Conservation (phyloP, 2,888 invertebrate species). For the Xanthorhoe spadicearia region DNA sequence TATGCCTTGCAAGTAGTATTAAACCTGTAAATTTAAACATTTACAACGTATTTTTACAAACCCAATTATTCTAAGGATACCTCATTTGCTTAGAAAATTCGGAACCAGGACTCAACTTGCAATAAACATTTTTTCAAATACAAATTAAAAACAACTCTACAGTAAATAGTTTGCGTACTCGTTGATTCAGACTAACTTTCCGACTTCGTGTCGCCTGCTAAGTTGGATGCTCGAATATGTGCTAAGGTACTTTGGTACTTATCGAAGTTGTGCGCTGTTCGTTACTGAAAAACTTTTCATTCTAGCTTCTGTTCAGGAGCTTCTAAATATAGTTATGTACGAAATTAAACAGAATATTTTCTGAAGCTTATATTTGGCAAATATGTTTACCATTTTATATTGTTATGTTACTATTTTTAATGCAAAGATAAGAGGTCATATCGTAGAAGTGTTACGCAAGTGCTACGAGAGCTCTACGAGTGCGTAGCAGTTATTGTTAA, state of each 20-base stretch:
- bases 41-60: too few relatives aligned
- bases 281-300: conserved; percentile 5
- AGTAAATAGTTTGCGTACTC: neutral
- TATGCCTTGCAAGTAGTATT: too few relatives aligned
- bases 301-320: neutral
- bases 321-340: neutral
- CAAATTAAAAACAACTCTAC: neutral
- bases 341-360: neutral
- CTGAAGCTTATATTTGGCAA: too few relatives aligned
- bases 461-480: conserved; percentile 7
- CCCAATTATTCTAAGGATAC: too few relatives aligned
- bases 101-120: neutral
- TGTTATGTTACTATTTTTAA: neutral
- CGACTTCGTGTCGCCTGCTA: conserved; percentile 4
- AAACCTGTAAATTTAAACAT: too few relatives aligned
- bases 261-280: conserved; percentile 2
- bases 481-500: conserved; percentile 5
- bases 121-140: neutral
- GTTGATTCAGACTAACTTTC: conserved; percentile 17
- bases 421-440: neutral
- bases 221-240: conserved; percentile 9
- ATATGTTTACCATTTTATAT: neutral
- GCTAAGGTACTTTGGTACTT: conserved; percentile 8
- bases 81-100: too few relatives aligned
- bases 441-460: conserved; percentile 1